Evolutionary conservation across 2,888 invertebrate species (phyloP), one percentile per base, ranked within the genome.

Genomic region (Thalpophila matura): DNA sequence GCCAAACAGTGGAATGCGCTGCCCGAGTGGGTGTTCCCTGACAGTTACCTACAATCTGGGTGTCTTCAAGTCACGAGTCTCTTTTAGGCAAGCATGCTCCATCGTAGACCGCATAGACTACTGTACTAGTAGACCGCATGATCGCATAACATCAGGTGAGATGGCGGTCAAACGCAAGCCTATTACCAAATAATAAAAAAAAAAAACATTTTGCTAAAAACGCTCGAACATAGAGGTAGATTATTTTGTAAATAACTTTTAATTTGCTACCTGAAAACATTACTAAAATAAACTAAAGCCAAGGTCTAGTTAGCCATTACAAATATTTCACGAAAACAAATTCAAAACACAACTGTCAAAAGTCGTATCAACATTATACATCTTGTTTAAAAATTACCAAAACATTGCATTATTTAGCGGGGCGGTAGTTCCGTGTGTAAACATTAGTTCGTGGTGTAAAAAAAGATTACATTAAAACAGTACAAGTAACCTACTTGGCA

Each of bases 401-500:
- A 60, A 63, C 56, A 51, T 54, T 20, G 1, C 29, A 9, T 16
- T 43, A 58, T 57, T 60, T 47, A 51, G 55, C 10, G 20, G 12
- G 7, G 47, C n/a, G 18, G 10, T 33, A 46, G 12, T 51, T 50
- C 12, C 46, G 16, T 33, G 45, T 38, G n/a, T 60, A 61, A 38
- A 49, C 31, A 53, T 61, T 56, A 42, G 18, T 47, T 38, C 14
- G 27, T 16, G 12, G 24, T 59, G 14, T 55, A 58, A 65, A 70
- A 65, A 56, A 70, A 54, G 66, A 59, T 66, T 61, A 47, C 68
- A 63, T 74, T 73, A n/a, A n/a, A n/a, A 61, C 66, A 70, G 64
- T 70, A 62, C 78, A 63, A 54, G 74, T 88, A 87, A 89, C 89
- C 89, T 69, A 90, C 83, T 90, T 90, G 90, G 89, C 89, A 86